phyloP scores from a whole-genome alignment of 2,888 invertebrate genomes.

The Eilema sororculum region DNA sequence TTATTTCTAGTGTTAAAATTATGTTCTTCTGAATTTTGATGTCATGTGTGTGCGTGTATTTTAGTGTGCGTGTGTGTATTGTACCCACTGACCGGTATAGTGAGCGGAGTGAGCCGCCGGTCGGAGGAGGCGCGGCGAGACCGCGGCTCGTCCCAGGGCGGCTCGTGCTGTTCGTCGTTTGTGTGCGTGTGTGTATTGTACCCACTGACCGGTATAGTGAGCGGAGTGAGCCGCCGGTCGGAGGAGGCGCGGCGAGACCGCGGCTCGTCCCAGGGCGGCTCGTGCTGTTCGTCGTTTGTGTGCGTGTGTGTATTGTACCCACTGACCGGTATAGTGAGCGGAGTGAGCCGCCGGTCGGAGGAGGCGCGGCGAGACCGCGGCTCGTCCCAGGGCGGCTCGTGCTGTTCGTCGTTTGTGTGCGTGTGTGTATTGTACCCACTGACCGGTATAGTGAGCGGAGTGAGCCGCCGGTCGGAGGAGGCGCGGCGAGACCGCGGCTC shows the following conservation, averaged over 20 bases:
- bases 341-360: constrained; percentile 61
- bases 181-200: too few species aligned
- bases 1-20: too few species aligned
- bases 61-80: too few species aligned
- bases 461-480: constrained; percentile 59
- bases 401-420: constrained; percentile 64
- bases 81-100: constrained; percentile 49
- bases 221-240: constrained; percentile 62
- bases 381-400: constrained; percentile 68
- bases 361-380: constrained; percentile 48
- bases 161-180: constrained; percentile 79
- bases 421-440: neutral
- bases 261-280: constrained; percentile 69
- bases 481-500: constrained; percentile 58
- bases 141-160: constrained; percentile 68
- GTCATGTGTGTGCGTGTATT: too few species aligned
- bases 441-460: constrained; percentile 54
- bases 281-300: constrained; percentile 77
- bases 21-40: too few species aligned
- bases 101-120: constrained; percentile 62
- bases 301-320: neutral
- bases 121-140: constrained; percentile 25
- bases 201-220: constrained; percentile 52
- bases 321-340: constrained; percentile 53
- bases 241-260: constrained; percentile 28